These are phyloP conservation scores for Chaetophractus vellerosus DNA, from an alignment of 2,797 vertebrate genomes.

Conservation along the genomic window DNA sequence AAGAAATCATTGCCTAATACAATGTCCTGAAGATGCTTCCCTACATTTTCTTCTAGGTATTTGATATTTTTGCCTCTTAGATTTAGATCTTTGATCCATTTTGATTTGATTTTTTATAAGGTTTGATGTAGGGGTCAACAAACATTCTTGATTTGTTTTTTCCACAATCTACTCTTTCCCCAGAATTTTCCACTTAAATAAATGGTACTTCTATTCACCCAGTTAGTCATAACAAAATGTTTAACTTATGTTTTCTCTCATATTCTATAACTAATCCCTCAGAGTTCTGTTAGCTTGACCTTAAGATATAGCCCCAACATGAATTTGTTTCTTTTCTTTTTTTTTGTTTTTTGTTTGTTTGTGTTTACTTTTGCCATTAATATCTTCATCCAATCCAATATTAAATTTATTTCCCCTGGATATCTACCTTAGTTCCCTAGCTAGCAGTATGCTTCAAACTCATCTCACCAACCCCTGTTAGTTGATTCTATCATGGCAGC, in stretches of 20 bases:
- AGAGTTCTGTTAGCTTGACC: neutral
- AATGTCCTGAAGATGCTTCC: too few species aligned
- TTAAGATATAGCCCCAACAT: neutral
- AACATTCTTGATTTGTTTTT: neutral
- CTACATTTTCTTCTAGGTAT: too few species aligned
- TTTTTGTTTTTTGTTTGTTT: too few species aligned
- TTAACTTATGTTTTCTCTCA: neutral
- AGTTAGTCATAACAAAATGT: neutral
- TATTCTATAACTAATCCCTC: neutral
- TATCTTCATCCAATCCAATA: neutral
- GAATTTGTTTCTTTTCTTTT: too few species aligned
- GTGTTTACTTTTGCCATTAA: neutral
- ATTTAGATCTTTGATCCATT: too few species aligned
- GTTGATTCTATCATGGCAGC: neutral
- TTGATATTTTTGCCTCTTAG: too few species aligned
- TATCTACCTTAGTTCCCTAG: neutral
- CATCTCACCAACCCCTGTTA: neutral
- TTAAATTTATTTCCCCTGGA: neutral
- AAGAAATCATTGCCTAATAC: too few species aligned
- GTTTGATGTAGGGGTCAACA: neutral
- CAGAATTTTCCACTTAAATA: neutral
- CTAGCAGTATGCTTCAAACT: neutral
- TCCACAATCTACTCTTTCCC: neutral
- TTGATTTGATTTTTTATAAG: too few species aligned
- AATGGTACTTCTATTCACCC: neutral